A percentile compares a stretch with the other conserved stretches of the same genome.
Evolutionary conservation across 2,113 vertebrate species (phyloP).

Genomic region (Nettapus auritus): DNA sequence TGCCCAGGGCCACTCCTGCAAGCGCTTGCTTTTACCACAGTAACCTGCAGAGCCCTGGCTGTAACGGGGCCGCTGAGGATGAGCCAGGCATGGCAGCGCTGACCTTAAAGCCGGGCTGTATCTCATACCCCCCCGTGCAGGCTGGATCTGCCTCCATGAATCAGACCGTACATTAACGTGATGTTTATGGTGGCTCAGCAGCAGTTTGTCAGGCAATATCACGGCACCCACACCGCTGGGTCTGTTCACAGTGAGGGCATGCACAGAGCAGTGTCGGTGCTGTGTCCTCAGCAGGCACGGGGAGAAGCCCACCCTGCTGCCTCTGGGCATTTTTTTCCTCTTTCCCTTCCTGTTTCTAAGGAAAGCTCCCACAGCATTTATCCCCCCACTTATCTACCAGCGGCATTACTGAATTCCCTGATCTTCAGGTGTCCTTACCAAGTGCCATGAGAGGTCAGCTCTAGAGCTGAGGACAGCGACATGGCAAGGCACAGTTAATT

Average conservation of each 20-base stretch:
- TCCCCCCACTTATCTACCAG: neutral
- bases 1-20: neutral
- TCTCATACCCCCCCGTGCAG: rapidly evolving
- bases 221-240: neutral
- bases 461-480: rapidly evolving
- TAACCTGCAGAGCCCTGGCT: neutral
- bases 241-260: too few species aligned
- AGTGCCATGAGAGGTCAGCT: neutral
- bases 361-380: neutral
- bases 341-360: neutral
- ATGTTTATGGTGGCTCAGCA: neutral
- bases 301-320: neutral
- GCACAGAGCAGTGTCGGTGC: rapidly evolving
- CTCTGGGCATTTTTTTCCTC: too few species aligned
- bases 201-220: neutral
- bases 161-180: rapidly evolving
- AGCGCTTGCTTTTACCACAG: neutral
- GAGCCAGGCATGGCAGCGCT: neutral
- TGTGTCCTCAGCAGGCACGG: rapidly evolving
- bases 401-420: neutral
- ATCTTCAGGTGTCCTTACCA: neutral
- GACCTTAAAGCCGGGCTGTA: neutral
- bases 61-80: neutral
- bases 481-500: neutral
- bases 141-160: neutral